Conservation (phyloP, 2,797 vertebrate species). For the Thalassophryne amazonica region DNA sequence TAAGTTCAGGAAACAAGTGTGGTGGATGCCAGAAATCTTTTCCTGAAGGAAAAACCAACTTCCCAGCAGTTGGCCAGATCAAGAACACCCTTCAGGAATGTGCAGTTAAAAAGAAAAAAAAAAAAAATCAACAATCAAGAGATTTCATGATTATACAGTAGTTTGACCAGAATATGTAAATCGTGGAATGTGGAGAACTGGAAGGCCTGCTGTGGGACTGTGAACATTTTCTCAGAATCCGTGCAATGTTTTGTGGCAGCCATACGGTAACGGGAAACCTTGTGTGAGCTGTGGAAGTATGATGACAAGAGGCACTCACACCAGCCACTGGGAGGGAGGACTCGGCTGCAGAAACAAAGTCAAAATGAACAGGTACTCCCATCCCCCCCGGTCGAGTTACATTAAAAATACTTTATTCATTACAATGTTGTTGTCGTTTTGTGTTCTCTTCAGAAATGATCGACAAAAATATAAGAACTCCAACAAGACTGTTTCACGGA, state of each 20-base stretch:
- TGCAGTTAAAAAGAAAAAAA: too few species aligned
- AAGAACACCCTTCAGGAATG: too few species aligned
- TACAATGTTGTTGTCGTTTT: not conserved
- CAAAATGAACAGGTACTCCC: constrained; percentile 79
- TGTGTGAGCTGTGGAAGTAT: constrained; percentile 78
- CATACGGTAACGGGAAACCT: constrained; percentile 74
- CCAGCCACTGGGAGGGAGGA: constrained; percentile 84
- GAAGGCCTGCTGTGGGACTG: not conserved
- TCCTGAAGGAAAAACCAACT: too few species aligned
- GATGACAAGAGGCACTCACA: constrained; percentile 74
- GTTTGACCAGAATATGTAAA: too few species aligned
- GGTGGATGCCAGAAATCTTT: too few species aligned
- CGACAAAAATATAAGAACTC: constrained; percentile 77
- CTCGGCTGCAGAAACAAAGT: constrained; percentile 80
- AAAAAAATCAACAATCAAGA: too few species aligned
- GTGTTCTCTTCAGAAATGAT: constrained; percentile 74
- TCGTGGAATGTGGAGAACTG: too few species aligned
- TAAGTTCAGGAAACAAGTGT: too few species aligned
- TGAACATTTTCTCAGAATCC: not conserved
- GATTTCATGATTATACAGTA: too few species aligned
- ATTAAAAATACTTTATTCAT: not conserved
- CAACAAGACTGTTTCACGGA: constrained; percentile 79
- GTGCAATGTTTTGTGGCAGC: constrained; percentile 46
- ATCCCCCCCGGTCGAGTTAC: too few species aligned
- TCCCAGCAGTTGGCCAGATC: too few species aligned